Evolutionary conservation across 2,888 invertebrate genomes (phyloP), one percentile per base, ranked within the genome.

Genomic region (Rhagonycha fulva): DNA sequence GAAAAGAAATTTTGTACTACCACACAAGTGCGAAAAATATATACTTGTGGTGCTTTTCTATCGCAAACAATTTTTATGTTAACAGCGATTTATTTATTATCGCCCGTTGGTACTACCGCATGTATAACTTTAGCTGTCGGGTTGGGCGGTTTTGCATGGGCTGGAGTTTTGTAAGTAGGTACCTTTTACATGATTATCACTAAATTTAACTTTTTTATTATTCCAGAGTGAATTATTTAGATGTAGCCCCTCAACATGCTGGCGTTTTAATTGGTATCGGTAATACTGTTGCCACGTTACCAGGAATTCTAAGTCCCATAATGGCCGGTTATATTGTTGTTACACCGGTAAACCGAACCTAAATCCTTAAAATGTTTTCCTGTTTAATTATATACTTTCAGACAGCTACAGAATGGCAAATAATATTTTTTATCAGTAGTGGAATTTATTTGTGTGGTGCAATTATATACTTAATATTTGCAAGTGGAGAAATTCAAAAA

Each of bases 141-240:
- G 0, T 89, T 97, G 0, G 97, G 98, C 0, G 96, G 97, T 0
- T 96, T 97, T 86, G 96, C 97, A 0, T 97, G 97, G 97, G 94
- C 96, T 7, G 97, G 97, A 62, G 96, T 96, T 86, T 93, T 94
- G 95, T 95, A 68, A 70, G 63, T 95, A 68, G 68, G 63, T 72
- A 23, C n/a, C 71, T 68, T 78, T 28, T 19, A 9, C 19, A 4
- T 63, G 23, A 2, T 19, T 19, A 19, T 19, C 9, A 19, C 4
- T 2, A 19, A 62, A 68, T 10, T 70, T 14, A 28, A 11, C 4
- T 26, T 28, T 68, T n/a, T 28, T 9, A 14, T 28, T 71, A 71
- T 84, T 88, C 72, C 87, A 94, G 94, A 79, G 94, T 94, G 0
- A 94, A 94, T 84, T 96, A 97, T 86, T 88, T 98, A 86, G 98